These are phyloP conservation scores for Tiphia femorata DNA, from an alignment of 2,888 invertebrate species.

Conservation along the genomic window DNA sequence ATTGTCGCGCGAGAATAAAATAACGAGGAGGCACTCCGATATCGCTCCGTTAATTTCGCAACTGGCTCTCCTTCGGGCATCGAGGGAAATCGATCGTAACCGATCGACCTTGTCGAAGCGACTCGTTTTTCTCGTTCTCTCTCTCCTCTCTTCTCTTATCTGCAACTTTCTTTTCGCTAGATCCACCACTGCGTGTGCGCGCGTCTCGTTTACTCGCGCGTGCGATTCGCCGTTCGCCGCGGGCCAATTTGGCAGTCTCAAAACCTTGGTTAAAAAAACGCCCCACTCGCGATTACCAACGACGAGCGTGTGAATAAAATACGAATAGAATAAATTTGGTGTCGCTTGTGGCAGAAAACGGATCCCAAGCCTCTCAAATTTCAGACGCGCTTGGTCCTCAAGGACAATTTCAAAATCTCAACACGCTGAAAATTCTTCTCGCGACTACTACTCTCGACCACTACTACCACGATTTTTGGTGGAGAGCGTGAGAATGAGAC, in stretches of 20 bases:
- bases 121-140: neutral
- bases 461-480: no score
- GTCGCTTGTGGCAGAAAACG: neutral
- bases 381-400: no score
- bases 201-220: neutral
- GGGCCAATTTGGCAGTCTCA: neutral
- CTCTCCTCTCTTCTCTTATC: neutral
- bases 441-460: no score
- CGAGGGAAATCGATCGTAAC: slow-evolving; percentile 35
- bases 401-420: no score
- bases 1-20: neutral
- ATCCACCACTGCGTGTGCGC: neutral
- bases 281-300: neutral
- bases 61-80: slow-evolving; percentile 36
- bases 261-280: neutral
- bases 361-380: no score
- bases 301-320: neutral
- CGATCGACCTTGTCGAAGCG: slow-evolving; percentile 34
- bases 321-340: no score
- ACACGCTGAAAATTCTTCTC: no score
- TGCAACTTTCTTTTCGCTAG: neutral
- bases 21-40: slow-evolving; percentile 1
- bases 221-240: neutral
- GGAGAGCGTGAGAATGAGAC: neutral
- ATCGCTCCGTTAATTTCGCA: slow-evolving; percentile 31